Percentiles rank a stretch among this genome's conserved stretches.
phyloP scores from a whole-genome alignment of 2,113 vertebrate genomes.

The Nibea albiflora region DNA sequence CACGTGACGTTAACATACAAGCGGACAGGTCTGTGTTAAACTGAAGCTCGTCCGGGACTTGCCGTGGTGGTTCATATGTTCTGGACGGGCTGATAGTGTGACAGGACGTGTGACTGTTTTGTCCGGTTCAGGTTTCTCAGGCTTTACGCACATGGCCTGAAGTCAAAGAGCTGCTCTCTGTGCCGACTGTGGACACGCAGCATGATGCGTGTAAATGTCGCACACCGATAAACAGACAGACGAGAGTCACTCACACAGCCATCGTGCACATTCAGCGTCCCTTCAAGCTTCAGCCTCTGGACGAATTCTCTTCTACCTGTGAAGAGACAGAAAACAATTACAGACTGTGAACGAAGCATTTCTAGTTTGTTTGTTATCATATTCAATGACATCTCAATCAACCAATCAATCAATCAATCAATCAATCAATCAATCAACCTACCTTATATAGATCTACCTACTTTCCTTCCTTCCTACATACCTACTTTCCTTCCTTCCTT shows the following conservation, averaged over 20 bases:
- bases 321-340: slow-evolving; percentile 33
- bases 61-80: slow-evolving; percentile 41
- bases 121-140: slow-evolving; percentile 74
- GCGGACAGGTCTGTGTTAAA: not conserved
- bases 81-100: slow-evolving; percentile 45
- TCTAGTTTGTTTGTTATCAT: too few species aligned
- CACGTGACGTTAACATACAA: not conserved
- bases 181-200: slow-evolving; percentile 18
- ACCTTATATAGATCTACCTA: too few species aligned
- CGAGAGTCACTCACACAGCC: slow-evolving; percentile 92
- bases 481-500: too few species aligned
- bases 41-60: slow-evolving; percentile 3
- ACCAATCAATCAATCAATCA: too few species aligned
- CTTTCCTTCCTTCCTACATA: too few species aligned
- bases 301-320: slow-evolving; percentile 98
- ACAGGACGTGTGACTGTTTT: slow-evolving; percentile 59
- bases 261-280: slow-evolving; percentile 95
- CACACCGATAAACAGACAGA: too few species aligned
- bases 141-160: slow-evolving; percentile 55
- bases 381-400: too few species aligned
- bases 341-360: too few species aligned
- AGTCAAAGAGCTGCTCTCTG: slow-evolving; percentile 48
- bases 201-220: too few species aligned
- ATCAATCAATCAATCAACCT: too few species aligned
- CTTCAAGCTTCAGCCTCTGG: slow-evolving; percentile 98